Evolutionary conservation across 2,113 vertebrate species (phyloP).

Genomic region (Bagarius yarrelli): DNA sequence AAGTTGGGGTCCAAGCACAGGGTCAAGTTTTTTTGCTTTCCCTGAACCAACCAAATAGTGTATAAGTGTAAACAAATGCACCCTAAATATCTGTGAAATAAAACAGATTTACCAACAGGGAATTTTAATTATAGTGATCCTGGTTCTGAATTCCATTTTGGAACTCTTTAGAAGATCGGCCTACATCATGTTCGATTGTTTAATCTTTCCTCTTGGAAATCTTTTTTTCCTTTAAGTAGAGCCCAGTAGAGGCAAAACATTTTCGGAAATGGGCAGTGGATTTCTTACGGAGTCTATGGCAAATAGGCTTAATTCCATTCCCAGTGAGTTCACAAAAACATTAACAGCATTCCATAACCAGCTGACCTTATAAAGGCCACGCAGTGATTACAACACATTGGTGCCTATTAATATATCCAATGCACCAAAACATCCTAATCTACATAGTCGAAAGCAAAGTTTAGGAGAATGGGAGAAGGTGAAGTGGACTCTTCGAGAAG

Average conservation of each 20-base stretch:
- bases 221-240: background rate
- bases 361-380: background rate
- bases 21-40: too few relatives aligned
- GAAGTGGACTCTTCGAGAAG: slow-evolving; percentile 60
- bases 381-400: background rate
- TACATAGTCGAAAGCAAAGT: slow-evolving; percentile 63
- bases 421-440: slow-evolving; percentile 2
- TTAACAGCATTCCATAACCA: too few relatives aligned
- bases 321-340: background rate
- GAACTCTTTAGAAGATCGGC: background rate
- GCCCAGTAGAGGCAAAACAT: background rate
- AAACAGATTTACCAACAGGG: too few relatives aligned
- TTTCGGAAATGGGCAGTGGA: background rate
- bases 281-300: background rate
- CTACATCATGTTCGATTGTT: background rate
- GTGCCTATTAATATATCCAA: slow-evolving; percentile 3
- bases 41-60: too few relatives aligned
- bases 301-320: background rate
- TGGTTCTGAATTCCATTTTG: background rate
- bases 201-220: too few relatives aligned
- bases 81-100: too few relatives aligned
- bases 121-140: background rate
- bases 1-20: too few relatives aligned
- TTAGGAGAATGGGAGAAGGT: slow-evolving; percentile 61
- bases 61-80: too few relatives aligned